Conservation (phyloP, 2,888 invertebrate species). For the Metalampra italica region DNA sequence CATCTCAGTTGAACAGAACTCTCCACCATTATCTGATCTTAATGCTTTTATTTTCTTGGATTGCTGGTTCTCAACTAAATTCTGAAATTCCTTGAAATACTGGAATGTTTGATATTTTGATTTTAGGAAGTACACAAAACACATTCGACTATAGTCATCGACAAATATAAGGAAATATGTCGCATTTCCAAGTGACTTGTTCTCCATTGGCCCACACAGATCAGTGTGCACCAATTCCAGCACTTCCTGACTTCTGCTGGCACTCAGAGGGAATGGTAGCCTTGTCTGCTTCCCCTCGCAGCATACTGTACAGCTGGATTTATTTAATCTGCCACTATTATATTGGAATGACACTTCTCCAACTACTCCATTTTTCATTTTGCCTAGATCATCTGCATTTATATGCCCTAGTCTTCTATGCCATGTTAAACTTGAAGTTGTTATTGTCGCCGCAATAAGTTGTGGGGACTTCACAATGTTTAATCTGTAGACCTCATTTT, state of each 20-base stretch:
- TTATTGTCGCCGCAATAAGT: neutral
- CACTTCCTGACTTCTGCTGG: constrained; percentile 13
- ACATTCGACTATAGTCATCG: constrained; percentile 15
- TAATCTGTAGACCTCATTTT: constrained; percentile 18
- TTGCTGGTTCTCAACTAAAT: constrained; percentile 13
- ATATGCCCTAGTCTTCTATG: constrained; percentile 19
- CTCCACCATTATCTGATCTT: constrained; percentile 16
- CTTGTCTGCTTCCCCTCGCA: constrained; percentile 21
- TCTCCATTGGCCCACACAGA: no score
- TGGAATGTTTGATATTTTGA: constrained; percentile 13
- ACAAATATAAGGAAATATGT: constrained; percentile 23
- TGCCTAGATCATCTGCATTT: constrained; percentile 14
- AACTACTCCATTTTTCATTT: constrained; percentile 20
- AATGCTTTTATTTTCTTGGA: constrained; percentile 14
- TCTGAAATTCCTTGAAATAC: constrained; percentile 11
- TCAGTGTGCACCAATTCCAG: constrained; percentile 12
- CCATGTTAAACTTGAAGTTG: constrained; percentile 9
- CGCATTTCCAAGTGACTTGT: constrained; percentile 19
- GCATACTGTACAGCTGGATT: constrained; percentile 14
- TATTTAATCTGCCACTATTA: constrained; percentile 10
- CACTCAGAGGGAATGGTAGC: constrained; percentile 13
- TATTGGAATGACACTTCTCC: constrained; percentile 15
- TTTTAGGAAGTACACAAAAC: constrained; percentile 12
- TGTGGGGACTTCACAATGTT: neutral
- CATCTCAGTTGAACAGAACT: constrained; percentile 18